Conservation (phyloP, 2,888 invertebrate genomes). For the Iphiclides podalirius region DNA sequence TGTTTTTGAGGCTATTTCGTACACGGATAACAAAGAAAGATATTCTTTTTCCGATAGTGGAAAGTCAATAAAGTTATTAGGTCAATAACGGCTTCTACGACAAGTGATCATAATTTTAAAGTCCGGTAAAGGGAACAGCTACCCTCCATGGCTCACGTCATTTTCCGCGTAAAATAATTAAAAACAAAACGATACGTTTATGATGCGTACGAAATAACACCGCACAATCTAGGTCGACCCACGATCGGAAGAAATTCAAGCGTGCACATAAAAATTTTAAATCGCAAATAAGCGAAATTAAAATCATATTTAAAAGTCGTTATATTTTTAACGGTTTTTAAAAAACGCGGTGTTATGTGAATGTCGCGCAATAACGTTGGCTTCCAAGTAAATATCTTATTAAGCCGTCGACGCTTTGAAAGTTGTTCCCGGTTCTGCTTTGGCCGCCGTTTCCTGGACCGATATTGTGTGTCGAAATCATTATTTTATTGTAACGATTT, state of each 20-base stretch:
- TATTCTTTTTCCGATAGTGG: too few relatives aligned
- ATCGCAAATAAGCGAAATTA: slow-evolving; percentile 17
- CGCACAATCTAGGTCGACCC: slow-evolving; percentile 15
- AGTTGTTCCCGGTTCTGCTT: slow-evolving; percentile 8
- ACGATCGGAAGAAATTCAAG: slow-evolving; percentile 5
- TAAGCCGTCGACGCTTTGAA: slow-evolving; percentile 6
- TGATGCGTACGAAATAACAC: slow-evolving; percentile 7
- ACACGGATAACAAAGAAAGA: too few relatives aligned
- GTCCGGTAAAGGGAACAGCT: too few relatives aligned
- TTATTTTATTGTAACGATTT: slow-evolving; percentile 13
- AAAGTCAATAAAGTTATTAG: too few relatives aligned
- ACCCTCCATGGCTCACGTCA: too few relatives aligned
- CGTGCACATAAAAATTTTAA: slow-evolving; percentile 11
- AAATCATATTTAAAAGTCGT: slow-evolving; percentile 9
- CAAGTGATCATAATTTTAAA: too few relatives aligned
- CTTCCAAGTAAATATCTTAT: slow-evolving; percentile 11
- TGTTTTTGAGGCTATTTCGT: too few relatives aligned
- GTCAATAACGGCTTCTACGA: too few relatives aligned
- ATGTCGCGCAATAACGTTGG: neutral
- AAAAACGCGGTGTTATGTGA: slow-evolving; percentile 14
- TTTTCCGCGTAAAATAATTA: slow-evolving; percentile 5
- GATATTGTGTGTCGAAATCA: slow-evolving; percentile 14
- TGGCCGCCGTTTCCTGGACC: slow-evolving; percentile 5
- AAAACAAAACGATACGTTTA: slow-evolving; percentile 14
- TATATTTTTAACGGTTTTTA: slow-evolving; percentile 15